Conservation (phyloP, 2,797 vertebrate genomes). For the Coluber constrictor region DNA sequence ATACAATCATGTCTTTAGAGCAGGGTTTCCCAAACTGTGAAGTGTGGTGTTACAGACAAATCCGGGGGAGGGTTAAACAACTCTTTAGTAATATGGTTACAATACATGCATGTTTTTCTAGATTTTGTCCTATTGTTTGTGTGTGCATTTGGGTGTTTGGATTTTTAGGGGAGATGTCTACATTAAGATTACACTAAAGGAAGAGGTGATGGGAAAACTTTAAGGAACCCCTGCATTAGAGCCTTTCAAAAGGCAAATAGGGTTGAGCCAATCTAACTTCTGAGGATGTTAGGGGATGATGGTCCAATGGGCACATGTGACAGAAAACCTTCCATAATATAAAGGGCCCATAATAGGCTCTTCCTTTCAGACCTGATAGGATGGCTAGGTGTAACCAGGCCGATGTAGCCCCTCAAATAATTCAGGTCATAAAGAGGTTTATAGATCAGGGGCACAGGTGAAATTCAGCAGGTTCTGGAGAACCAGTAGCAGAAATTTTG, state of each 20-base stretch:
- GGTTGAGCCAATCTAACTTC: no score
- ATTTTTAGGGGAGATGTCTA: neutral
- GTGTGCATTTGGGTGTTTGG: neutral
- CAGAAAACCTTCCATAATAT: neutral
- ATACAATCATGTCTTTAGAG: neutral
- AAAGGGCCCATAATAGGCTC: no score
- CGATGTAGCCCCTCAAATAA: neutral
- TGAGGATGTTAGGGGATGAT: no score
- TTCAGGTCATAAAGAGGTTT: neutral
- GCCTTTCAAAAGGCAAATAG: neutral
- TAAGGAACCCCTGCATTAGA: neutral
- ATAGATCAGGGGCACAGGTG: neutral
- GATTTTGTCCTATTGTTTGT: neutral
- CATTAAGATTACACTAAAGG: neutral
- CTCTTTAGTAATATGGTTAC: neutral
- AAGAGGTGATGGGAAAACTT: neutral
- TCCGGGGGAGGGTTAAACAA: neutral
- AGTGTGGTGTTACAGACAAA: neutral
- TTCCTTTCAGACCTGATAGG: neutral
- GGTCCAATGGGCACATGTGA: neutral
- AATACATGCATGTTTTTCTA: neutral
- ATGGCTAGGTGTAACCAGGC: neutral
- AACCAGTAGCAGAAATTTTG: no score
- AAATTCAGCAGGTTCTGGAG: no score
- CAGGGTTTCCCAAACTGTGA: no score